A percentile compares a stretch with the other conserved stretches of the same genome.
These are phyloP conservation scores for Aporrectodea caliginosa DNA, from an alignment of 1,140 invertebrate species.

Conservation along the genomic window DNA sequence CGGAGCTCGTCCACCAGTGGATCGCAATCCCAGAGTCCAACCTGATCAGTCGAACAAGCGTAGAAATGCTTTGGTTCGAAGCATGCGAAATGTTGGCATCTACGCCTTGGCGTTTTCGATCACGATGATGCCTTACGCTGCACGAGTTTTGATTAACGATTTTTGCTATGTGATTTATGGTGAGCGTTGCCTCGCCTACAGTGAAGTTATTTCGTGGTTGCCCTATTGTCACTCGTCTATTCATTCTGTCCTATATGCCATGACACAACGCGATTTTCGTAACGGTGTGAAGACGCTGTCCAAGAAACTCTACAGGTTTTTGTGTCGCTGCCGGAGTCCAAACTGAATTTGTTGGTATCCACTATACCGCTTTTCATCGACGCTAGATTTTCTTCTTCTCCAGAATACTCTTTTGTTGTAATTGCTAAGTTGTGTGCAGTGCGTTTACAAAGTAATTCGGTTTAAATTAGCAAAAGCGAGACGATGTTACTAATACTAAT, in stretches of 20 bases:
- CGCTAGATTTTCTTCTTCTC: too few species aligned
- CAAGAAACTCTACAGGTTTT: not conserved
- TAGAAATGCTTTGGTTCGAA: not conserved
- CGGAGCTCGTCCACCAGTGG: not conserved
- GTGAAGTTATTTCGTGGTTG: not conserved
- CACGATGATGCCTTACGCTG: not conserved
- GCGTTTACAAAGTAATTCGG: too few species aligned
- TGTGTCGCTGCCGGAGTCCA: not conserved
- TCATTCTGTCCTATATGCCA: not conserved
- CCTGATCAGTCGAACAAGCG: not conserved
- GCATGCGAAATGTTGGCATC: not conserved
- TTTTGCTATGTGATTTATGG: not conserved
- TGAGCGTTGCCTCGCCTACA: not conserved
- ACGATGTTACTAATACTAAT: too few species aligned
- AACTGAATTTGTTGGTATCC: not conserved
- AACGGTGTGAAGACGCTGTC: not conserved
- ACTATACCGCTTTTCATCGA: too few species aligned
- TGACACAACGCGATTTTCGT: not conserved
- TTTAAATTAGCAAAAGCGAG: too few species aligned
- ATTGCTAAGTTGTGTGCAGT: too few species aligned
- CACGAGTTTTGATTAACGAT: not conserved
- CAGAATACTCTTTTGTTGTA: too few species aligned
- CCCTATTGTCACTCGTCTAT: not conserved
- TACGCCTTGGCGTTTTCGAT: not conserved
- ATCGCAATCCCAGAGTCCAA: not conserved